Evolutionary conservation across 2,888 invertebrate species (phyloP).

Genomic region (Hypomecis punctinalis): DNA sequence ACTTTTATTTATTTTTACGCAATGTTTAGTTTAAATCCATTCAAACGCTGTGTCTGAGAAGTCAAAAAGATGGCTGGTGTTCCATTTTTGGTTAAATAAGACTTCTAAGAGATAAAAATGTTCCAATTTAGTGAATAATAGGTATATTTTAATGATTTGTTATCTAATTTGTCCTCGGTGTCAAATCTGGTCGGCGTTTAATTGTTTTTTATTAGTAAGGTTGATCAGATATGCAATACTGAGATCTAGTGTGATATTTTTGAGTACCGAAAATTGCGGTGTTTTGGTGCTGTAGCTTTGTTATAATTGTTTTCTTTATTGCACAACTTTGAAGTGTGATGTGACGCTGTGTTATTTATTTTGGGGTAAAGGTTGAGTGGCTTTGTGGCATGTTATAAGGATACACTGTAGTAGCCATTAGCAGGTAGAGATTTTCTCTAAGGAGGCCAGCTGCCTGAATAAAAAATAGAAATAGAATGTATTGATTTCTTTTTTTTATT

Average conservation of each 20-base stretch:
- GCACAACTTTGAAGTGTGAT: conserved; percentile 8
- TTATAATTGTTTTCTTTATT: conserved; percentile 16
- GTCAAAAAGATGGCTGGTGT: background rate
- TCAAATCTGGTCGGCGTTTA: conserved; percentile 3
- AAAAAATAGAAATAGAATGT: too few species aligned
- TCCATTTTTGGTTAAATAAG: background rate
- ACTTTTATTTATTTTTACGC: conserved; percentile 20
- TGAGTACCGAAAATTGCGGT: conserved; percentile 6
- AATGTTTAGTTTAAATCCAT: conserved; percentile 7
- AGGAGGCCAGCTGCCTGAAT: too few species aligned
- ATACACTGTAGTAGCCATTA: too few species aligned
- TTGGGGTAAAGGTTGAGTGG: too few species aligned
- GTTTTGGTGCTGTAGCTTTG: conserved; percentile 23
- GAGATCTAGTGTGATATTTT: conserved; percentile 25
- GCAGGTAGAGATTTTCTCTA: too few species aligned
- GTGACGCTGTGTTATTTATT: background rate
- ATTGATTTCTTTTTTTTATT: too few species aligned
- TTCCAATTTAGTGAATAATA: conserved; percentile 15
- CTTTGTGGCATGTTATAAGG: too few species aligned
- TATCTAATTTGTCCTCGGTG: conserved; percentile 21
- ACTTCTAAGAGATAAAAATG: background rate
- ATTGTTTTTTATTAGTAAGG: background rate
- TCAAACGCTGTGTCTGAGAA: conserved; percentile 1
- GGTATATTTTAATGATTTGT: conserved; percentile 30
- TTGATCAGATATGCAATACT: conserved; percentile 8